Evolutionary conservation across 2,113 vertebrate genomes (phyloP), one percentile per base, ranked within the genome.

Genomic region (Isichthys henryi): DNA sequence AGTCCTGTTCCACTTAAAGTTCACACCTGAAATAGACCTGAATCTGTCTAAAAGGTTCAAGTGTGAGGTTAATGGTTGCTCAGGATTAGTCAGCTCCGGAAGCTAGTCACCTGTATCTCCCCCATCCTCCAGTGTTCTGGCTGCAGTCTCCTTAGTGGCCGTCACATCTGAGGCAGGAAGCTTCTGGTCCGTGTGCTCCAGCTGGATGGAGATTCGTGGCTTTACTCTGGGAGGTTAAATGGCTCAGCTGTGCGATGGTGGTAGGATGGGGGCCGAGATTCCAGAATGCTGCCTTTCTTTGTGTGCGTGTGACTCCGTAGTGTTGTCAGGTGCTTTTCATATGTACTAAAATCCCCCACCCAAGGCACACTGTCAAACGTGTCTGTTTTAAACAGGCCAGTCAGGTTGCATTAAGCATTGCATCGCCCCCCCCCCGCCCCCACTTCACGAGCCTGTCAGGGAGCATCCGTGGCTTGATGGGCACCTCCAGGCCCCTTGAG

Each of bases 81-180:
- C 52, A 56, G 88, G 35, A 27, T 83, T 89, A 35, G 27, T 74
- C 31, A 52, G 46, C 88, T 80, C 49, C 5, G 74, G 70, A 39
- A 80, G 66, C 11, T 7, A 39, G 70, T 77, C 70, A 39, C 31
- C 17, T 74, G 31, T 49, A 19, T 56, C 45, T 11, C 23, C 88
- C 53, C 13, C 86, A 5, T 48, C 53, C 62, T 39, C 43, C 27
- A 89, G 93, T 93, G 92, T 94, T 94, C 93, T 94, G 93, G 94
- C 93, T 92, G 92, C 90, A 58, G 91, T 92, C 92, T 93, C 92
- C 91, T 58, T 92, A 93, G 90, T 90, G 92, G 90, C 91, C 15
- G 45, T 46, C 17, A 10, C 82, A 31, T 48, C 91, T 3, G 35
- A n/a, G 6, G 46, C 23, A n/a, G 48, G 84, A 31, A 52, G 19